Conservation (phyloP, 2,797 vertebrate species). For the Hafferia zeledoni region DNA sequence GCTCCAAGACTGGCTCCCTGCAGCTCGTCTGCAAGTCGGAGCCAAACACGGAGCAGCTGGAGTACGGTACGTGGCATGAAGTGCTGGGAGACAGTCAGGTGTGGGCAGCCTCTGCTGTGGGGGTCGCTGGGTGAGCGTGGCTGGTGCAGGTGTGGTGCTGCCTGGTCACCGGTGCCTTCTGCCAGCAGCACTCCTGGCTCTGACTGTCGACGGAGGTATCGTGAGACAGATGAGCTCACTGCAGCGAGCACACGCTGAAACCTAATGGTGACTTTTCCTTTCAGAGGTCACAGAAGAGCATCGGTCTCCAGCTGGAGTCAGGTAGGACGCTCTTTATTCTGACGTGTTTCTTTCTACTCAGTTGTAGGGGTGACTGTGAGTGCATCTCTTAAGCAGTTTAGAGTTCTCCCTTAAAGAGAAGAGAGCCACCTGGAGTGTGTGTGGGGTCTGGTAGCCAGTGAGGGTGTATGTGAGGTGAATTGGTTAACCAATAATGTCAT, state of each 20-base stretch:
- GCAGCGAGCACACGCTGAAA: background rate
- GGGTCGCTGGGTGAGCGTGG: background rate
- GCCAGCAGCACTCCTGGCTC: background rate
- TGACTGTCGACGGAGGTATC: background rate
- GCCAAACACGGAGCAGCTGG: constrained; percentile 83
- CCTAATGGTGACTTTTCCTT: constrained; percentile 56
- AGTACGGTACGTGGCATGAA: constrained; percentile 65
- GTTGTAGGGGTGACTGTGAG: too few species aligned
- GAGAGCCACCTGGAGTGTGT: too few species aligned
- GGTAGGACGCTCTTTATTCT: constrained; percentile 57
- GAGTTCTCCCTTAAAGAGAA: too few species aligned
- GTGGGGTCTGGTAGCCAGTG: too few species aligned
- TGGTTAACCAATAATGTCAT: too few species aligned
- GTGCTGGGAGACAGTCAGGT: background rate
- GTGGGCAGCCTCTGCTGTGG: background rate
- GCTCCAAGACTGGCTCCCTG: constrained; percentile 74
- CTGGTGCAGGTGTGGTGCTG: background rate
- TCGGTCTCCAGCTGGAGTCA: constrained; percentile 75
- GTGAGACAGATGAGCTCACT: constrained; percentile 18
- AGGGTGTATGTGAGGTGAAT: too few species aligned
- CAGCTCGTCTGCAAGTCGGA: constrained; percentile 90
- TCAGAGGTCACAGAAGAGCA: constrained; percentile 77
- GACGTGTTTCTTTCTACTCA: background rate
- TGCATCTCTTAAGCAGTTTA: too few species aligned
- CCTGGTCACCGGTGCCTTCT: background rate